A percentile compares a stretch with the other conserved stretches of the same genome.
Conservation (phyloP, 2,797 vertebrate species). For the Parambassis ranga region DNA sequence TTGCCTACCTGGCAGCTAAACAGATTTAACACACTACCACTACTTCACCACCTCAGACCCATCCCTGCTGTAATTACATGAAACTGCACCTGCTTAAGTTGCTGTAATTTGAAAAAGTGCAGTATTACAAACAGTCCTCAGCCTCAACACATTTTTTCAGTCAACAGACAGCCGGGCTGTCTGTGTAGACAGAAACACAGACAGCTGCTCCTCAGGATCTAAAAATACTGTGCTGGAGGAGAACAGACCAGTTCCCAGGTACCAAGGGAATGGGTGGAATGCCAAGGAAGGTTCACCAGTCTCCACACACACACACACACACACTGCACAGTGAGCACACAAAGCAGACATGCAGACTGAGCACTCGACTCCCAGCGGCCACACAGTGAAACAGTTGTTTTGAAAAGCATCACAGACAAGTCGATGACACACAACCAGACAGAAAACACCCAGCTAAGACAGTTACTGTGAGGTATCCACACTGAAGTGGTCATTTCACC, state of each 20-base stretch:
- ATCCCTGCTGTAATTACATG: constrained; percentile 9
- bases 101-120: constrained; percentile 4
- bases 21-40: constrained; percentile 17
- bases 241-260: constrained; percentile 71
- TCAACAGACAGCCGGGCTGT: constrained; percentile 27
- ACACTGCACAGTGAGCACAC: neutral
- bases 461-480: neutral
- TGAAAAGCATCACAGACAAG: neutral
- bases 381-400: neutral
- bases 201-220: constrained; percentile 61
- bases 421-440: neutral
- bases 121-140: constrained; percentile 23
- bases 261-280: constrained; percentile 70
- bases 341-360: neutral
- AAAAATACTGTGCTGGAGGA: constrained; percentile 61
- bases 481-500: neutral
- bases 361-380: neutral
- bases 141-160: constrained; percentile 30
- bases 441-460: neutral
- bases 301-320: constrained; percentile 1
- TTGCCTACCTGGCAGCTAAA: neutral
- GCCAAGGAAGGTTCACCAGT: constrained; percentile 32
- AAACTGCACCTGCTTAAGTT: constrained; percentile 12
- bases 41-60: neutral
- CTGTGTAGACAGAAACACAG: constrained; percentile 33